These are phyloP conservation scores for Drosophila tropicalis DNA, from an alignment of 1,140 invertebrate genomes.

Conservation along the genomic window DNA sequence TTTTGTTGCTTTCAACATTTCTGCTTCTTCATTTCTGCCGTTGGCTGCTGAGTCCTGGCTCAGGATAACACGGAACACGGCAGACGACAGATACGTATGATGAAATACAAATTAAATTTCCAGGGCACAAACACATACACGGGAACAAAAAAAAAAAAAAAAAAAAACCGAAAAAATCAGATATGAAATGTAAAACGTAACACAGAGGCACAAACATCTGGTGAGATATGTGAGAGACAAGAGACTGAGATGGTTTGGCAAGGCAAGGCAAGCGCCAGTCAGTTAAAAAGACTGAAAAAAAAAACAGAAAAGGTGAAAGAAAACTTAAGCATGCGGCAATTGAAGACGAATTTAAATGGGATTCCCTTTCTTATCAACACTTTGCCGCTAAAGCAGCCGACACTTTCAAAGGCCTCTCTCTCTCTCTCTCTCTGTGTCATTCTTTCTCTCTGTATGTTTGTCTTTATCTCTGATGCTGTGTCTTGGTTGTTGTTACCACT, in stretches of 20 bases:
- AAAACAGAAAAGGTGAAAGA: neutral
- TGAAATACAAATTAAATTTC: constrained; percentile 81
- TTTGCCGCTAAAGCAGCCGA: constrained; percentile 12
- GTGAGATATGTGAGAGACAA: neutral
- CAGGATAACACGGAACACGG: constrained; percentile 22
- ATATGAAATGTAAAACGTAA: constrained; percentile 78
- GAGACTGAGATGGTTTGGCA: neutral
- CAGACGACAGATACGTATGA: constrained; percentile 61
- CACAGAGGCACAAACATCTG: constrained; percentile 25
- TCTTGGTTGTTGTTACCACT: constrained; percentile 9
- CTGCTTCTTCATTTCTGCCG: constrained; percentile 27
- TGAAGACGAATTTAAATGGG: constrained; percentile 69
- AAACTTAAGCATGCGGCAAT: constrained; percentile 57
- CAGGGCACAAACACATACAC: constrained; percentile 46
- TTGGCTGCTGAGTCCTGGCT: constrained; percentile 22
- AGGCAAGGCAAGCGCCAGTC: neutral
- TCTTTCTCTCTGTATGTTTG: neutral
- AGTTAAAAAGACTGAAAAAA: constrained; percentile 1
- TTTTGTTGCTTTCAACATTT: constrained; percentile 48
- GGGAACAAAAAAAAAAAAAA: too few species aligned
- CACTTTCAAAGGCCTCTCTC: neutral
- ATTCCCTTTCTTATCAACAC: constrained; percentile 46
- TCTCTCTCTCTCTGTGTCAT: neutral
- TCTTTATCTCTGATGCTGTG: neutral
- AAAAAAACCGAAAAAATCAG: constrained; percentile 53